Conservation (phyloP, 2,888 invertebrate genomes). For the Ctena decussata region DNA sequence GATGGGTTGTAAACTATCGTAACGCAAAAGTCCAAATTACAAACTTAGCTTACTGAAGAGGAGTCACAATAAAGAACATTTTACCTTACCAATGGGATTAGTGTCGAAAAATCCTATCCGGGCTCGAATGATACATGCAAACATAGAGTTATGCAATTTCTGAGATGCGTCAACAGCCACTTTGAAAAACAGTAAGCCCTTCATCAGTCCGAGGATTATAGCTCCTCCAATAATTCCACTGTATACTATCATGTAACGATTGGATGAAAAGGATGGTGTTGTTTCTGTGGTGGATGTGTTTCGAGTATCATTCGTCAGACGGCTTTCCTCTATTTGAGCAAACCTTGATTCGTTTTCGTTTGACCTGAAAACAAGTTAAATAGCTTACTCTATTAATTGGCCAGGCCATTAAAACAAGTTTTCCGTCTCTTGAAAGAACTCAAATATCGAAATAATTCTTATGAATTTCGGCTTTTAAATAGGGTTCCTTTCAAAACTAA, state of each 20-base stretch:
- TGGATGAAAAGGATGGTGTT: conserved; percentile 72
- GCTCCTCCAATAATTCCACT: conserved; percentile 84
- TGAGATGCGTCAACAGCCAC: conserved; percentile 91
- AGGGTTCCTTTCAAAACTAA: no score
- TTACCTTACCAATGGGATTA: conserved; percentile 93
- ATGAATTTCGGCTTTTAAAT: no score
- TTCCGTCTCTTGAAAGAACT: no score
- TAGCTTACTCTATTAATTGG: no score
- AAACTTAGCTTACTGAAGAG: no score
- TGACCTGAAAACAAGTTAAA: conserved; percentile 70
- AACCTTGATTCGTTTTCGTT: conserved; percentile 70
- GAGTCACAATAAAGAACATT: no score
- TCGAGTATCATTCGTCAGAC: conserved; percentile 26
- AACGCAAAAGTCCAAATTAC: no score
- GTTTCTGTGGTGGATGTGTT: conserved; percentile 75
- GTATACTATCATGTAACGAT: conserved; percentile 81
- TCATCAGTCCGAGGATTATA: conserved; percentile 89
- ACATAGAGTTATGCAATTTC: conserved; percentile 94
- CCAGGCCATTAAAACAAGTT: no score
- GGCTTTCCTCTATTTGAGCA: conserved; percentile 55
- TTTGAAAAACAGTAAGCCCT: conserved; percentile 91
- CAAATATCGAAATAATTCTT: no score
- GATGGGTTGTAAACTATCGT: no score
- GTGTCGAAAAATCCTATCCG: conserved; percentile 95
- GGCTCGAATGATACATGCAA: conserved; percentile 92